These are phyloP conservation scores for Platanista minor DNA, from an alignment of 2,113 vertebrate species.

Conservation along the genomic window DNA sequence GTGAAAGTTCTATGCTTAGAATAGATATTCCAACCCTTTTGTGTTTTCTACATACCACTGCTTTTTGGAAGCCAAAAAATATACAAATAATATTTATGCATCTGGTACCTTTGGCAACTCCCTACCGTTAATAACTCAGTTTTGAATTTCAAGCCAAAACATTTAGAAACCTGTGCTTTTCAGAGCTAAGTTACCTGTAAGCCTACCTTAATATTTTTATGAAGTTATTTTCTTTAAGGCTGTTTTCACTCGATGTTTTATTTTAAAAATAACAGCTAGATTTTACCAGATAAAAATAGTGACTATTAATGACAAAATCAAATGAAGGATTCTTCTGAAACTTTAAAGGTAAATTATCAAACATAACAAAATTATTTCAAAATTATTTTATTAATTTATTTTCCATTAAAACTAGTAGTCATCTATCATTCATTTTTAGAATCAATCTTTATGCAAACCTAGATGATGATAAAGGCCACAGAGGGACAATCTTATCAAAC, in stretches of 20 bases:
- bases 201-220: neutral
- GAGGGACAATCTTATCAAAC: neutral
- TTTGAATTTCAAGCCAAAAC: neutral
- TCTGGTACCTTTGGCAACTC: neutral
- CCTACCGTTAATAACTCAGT: neutral
- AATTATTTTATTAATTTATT: neutral
- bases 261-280: neutral
- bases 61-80: neutral
- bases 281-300: constrained; percentile 15
- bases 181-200: neutral
- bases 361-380: neutral
- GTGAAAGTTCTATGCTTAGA: constrained; percentile 15
- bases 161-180: constrained; percentile 12
- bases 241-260: neutral
- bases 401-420: neutral
- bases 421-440: neutral
- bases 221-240: neutral
- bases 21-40: neutral
- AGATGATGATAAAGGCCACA: neutral
- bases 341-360: constrained; percentile 13
- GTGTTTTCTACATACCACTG: neutral
- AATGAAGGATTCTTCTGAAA: neutral
- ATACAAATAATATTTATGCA: neutral
- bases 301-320: neutral
- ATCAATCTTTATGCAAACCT: neutral